Evolutionary conservation across 2,797 vertebrate genomes (phyloP).

Genomic region (Acanthurus lineatus): DNA sequence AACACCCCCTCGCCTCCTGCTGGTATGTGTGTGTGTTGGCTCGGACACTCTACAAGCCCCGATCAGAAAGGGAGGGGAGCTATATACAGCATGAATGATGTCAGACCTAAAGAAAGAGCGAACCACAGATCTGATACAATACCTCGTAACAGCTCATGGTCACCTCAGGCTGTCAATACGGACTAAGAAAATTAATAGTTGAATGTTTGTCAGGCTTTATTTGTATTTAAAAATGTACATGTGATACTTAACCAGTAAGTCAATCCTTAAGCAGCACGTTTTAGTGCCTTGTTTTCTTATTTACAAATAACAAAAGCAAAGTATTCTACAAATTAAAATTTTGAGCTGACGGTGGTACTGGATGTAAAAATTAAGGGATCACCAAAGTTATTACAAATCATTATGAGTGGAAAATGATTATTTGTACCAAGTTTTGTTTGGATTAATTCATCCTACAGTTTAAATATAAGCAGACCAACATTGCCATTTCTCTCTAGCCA

Average conservation of each 20-base stretch:
- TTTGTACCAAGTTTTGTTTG: background rate
- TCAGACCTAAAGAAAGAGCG: conserved; percentile 61
- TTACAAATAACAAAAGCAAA: no score
- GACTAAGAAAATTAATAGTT: conserved; percentile 43
- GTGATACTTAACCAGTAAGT: background rate
- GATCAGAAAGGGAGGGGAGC: conserved; percentile 62
- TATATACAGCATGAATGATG: conserved; percentile 64
- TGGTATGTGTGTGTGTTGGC: conserved; percentile 43
- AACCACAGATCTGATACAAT: conserved; percentile 57
- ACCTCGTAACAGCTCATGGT: conserved; percentile 66
- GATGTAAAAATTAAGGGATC: background rate
- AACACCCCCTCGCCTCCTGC: conserved; percentile 38
- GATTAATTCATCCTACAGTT: background rate
- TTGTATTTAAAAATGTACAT: conserved; percentile 27
- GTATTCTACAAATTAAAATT: background rate
- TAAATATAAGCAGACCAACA: background rate
- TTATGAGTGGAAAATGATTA: background rate
- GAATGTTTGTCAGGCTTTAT: conserved; percentile 27
- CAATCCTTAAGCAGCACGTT: background rate
- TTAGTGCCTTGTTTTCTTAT: background rate
- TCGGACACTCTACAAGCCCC: conserved; percentile 49
- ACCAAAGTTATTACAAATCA: background rate
- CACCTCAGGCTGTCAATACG: conserved; percentile 49
- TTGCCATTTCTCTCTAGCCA: background rate
- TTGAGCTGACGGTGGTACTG: background rate